These are phyloP conservation scores for Triplophysa tibetana DNA, from an alignment of 2,113 vertebrate species.

Conservation along the genomic window DNA sequence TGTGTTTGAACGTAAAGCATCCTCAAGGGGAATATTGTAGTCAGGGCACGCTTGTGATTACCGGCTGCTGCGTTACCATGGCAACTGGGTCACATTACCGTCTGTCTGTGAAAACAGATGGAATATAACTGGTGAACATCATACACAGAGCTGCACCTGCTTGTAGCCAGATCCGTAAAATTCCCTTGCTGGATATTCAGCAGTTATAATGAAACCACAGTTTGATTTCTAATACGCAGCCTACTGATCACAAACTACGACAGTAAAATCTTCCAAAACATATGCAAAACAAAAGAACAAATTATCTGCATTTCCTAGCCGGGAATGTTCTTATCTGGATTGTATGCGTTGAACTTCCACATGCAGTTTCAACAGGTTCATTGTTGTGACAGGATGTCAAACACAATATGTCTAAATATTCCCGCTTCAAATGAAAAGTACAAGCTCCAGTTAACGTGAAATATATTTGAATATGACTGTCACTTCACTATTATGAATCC, in stretches of 20 bases:
- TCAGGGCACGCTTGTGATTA: neutral
- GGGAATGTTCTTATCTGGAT: neutral
- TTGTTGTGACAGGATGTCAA: too few species aligned
- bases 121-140: neutral
- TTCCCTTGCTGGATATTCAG: neutral
- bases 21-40: conserved; percentile 8
- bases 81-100: conserved; percentile 21
- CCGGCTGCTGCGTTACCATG: conserved; percentile 27
- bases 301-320: neutral
- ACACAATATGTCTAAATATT: neutral
- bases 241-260: neutral
- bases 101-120: neutral
- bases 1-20: neutral
- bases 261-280: neutral
- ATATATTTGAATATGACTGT: neutral
- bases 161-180: neutral
- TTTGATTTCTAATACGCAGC: neutral
- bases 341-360: neutral
- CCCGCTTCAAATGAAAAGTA: neutral
- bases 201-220: neutral
- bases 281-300: neutral
- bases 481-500: neutral
- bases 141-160: neutral
- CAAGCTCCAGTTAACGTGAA: neutral
- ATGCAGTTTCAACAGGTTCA: neutral